Percentiles rank a stretch among this genome's conserved stretches.
phyloP scores from a whole-genome alignment of 2,888 invertebrate species.

The Lycia hirtaria region DNA sequence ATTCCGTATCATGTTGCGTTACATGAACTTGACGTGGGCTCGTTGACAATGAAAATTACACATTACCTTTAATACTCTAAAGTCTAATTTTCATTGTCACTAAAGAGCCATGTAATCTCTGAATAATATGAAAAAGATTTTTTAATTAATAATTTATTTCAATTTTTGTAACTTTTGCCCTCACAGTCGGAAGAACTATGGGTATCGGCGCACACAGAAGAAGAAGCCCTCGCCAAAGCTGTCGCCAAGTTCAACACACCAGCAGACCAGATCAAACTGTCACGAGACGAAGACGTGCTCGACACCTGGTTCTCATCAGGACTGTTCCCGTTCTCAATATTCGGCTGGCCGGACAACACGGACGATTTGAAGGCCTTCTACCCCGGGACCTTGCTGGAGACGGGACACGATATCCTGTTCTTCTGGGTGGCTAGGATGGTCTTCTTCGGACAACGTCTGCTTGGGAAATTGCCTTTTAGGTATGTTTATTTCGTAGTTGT shows the following conservation, averaged over 20 bases:
- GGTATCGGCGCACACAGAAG: conserved; percentile 90
- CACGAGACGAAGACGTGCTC: conserved; percentile 97
- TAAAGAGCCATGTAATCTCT: too few relatives aligned
- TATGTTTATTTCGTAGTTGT: conserved; percentile 65
- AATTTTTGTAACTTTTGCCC: background rate
- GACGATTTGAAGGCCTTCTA: conserved; percentile 92
- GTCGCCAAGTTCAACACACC: conserved; percentile 87
- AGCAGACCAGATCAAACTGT: conserved; percentile 81
- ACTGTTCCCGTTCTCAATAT: conserved; percentile 97
- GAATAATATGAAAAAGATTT: too few relatives aligned
- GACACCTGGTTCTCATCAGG: conserved; percentile 99
- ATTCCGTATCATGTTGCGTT: too few relatives aligned
- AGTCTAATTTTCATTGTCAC: too few relatives aligned
- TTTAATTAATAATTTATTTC: too few relatives aligned
- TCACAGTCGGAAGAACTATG: conserved; percentile 86
- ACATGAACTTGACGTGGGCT: too few relatives aligned
- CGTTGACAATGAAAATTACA: too few relatives aligned
- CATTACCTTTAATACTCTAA: too few relatives aligned
- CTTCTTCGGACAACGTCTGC: conserved; percentile 96
- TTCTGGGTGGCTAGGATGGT: conserved; percentile 99
- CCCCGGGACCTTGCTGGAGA: conserved; percentile 96
- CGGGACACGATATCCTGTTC: conserved; percentile 98
- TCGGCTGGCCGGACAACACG: conserved; percentile 97
- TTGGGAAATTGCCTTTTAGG: conserved; percentile 96
- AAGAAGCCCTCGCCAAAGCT: conserved; percentile 93